Evolutionary conservation across 1,140 invertebrate species (phyloP).

Genomic region (Lanistes nyassanus): DNA sequence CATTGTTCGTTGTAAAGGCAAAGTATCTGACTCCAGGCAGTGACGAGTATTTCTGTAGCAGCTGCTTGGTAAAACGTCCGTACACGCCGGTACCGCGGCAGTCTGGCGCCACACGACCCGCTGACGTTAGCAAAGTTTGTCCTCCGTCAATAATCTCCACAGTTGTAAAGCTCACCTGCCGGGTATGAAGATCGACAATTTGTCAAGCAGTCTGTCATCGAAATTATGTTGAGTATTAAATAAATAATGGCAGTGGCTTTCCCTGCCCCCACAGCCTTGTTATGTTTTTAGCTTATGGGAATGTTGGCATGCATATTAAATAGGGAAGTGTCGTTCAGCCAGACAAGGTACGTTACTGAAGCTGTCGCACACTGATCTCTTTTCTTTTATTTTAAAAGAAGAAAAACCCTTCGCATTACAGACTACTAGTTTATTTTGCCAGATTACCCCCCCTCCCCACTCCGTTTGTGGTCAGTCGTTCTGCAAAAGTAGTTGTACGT

Average conservation of each 20-base stretch:
- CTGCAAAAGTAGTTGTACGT: too few species aligned
- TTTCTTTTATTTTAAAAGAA: too few species aligned
- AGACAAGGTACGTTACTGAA: too few species aligned
- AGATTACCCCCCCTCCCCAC: too few species aligned
- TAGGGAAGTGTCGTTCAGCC: neutral
- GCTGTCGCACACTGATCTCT: too few species aligned
- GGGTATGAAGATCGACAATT: neutral
- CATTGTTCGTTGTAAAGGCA: neutral
- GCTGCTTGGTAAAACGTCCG: neutral
- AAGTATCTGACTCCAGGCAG: neutral
- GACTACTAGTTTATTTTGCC: too few species aligned
- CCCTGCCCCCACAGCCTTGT: neutral
- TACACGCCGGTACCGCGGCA: neutral
- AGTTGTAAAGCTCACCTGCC: neutral
- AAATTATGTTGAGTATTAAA: neutral
- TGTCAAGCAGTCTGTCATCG: neutral
- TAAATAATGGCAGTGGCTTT: neutral
- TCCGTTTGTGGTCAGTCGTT: too few species aligned
- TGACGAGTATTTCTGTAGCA: neutral
- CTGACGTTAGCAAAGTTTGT: neutral
- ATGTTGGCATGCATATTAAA: neutral
- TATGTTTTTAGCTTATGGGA: neutral
- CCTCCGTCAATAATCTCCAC: neutral
- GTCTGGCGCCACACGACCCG: neutral
- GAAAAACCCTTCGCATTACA: too few species aligned